Conservation (phyloP, 2,888 invertebrate genomes). For the Plutella xylostella region DNA sequence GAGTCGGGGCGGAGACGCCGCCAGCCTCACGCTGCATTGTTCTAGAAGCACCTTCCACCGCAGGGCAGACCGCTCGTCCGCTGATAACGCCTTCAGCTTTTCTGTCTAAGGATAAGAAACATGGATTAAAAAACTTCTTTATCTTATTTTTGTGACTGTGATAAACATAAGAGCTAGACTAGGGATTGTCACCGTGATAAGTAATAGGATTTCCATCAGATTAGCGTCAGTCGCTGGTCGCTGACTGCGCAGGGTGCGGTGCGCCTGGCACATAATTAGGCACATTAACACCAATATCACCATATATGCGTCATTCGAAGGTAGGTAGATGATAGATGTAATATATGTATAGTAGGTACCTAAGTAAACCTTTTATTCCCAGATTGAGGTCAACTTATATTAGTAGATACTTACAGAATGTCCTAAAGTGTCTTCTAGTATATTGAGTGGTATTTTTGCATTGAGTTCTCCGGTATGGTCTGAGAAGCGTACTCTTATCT, state of each 20-base stretch:
- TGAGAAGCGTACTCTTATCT: conserved; percentile 72
- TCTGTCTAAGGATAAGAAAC: conserved; percentile 63
- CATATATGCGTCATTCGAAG: no score
- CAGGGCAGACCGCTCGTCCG: conserved; percentile 60
- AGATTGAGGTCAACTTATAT: no score
- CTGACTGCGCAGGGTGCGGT: no score
- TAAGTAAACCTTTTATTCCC: no score
- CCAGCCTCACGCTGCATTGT: conserved; percentile 70
- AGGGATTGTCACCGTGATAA: neutral
- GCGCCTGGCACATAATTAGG: no score
- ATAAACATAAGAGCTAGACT: neutral
- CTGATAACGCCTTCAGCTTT: conserved; percentile 60
- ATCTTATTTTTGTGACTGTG: neutral
- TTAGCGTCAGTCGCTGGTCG: neutral
- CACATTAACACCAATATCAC: no score
- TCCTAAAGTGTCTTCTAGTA: conserved; percentile 71
- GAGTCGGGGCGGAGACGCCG: conserved; percentile 40
- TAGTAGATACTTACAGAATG: conserved; percentile 55
- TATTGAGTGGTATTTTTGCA: conserved; percentile 68
- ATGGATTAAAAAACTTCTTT: neutral
- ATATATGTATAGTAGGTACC: no score
- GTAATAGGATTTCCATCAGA: neutral
- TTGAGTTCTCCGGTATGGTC: conserved; percentile 78
- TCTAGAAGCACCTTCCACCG: conserved; percentile 77
- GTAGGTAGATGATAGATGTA: no score